phyloP scores from a whole-genome alignment of 2,797 vertebrate species.

The Enteromius afrohamiltoni region DNA sequence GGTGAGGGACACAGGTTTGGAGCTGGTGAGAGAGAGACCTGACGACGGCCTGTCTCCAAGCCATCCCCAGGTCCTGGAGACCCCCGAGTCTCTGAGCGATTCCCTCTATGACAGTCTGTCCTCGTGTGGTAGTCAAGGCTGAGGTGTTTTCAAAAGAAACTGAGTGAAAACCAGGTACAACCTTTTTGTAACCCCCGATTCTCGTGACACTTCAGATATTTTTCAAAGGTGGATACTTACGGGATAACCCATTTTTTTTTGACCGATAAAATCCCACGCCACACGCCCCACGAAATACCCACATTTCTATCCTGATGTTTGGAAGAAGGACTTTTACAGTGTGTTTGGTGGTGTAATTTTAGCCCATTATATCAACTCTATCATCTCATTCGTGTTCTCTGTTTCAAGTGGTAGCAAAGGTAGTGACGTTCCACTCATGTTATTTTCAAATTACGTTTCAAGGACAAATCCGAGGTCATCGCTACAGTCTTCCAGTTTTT shows the following conservation, averaged over 20 bases:
- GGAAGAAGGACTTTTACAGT: constrained; percentile 39
- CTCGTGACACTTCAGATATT: constrained; percentile 34
- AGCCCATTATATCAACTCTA: constrained; percentile 11
- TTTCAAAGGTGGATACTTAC: constrained; percentile 38
- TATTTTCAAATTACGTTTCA: background rate
- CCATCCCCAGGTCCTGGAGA: constrained; percentile 86
- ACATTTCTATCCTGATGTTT: constrained; percentile 52
- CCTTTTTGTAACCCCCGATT: constrained; percentile 46
- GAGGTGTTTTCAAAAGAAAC: constrained; percentile 61
- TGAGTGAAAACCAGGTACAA: constrained; percentile 54
- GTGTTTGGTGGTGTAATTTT: constrained; percentile 40
- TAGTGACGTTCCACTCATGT: constrained; percentile 27
- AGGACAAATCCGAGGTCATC: constrained; percentile 31
- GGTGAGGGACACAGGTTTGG: constrained; percentile 86
- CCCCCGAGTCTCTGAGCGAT: constrained; percentile 92
- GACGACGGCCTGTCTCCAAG: constrained; percentile 79
- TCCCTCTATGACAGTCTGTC: constrained; percentile 96
- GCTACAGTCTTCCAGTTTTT: constrained; percentile 57
- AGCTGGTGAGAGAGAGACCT: constrained; percentile 81
- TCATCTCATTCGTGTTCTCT: constrained; percentile 42
- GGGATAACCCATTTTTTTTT: constrained; percentile 30
- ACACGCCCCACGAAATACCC: constrained; percentile 34
- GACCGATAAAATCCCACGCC: constrained; percentile 30
- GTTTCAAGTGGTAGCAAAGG: constrained; percentile 53
- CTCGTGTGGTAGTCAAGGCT: constrained; percentile 96